These are phyloP conservation scores for Boloria euphrosyne DNA, from an alignment of 2,888 invertebrate genomes.

Conservation along the genomic window DNA sequence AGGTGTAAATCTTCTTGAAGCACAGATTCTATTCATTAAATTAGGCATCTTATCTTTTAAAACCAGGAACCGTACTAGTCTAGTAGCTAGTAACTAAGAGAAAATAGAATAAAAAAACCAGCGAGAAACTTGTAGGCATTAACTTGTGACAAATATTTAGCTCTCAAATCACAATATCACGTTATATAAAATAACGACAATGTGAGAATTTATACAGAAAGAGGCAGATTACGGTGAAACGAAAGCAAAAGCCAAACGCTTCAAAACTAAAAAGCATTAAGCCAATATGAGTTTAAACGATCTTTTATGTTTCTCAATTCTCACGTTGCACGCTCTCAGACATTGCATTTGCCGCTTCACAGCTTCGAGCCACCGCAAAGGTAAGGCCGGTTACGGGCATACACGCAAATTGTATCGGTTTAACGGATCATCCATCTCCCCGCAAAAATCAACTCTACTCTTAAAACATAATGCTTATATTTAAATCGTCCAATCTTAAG, in stretches of 20 bases:
- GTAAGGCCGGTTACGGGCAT: conserved; percentile 54
- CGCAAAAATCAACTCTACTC: conserved; percentile 41
- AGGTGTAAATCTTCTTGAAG: no score
- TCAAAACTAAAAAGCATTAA: conserved; percentile 30
- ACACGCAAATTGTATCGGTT: conserved; percentile 67
- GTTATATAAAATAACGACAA: not conserved
- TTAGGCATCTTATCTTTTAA: no score
- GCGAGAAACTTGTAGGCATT: no score
- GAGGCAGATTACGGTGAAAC: conserved; percentile 18
- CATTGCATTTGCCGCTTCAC: conserved; percentile 51
- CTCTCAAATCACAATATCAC: not conserved
- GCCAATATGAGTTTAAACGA: conserved; percentile 24
- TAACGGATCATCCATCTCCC: conserved; percentile 46
- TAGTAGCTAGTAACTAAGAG: no score
- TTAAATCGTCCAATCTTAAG: conserved; percentile 5
- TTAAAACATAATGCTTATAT: conserved; percentile 31
- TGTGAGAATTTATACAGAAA: conserved; percentile 21
- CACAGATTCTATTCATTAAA: no score
- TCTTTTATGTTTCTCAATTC: conserved; percentile 35
- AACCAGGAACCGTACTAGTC: no score
- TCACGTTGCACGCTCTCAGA: conserved; percentile 41
- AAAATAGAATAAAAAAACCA: no score
- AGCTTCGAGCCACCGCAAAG: conserved; percentile 53
- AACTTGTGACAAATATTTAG: not conserved
- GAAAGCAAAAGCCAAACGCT: conserved; percentile 24